phyloP scores from a whole-genome alignment of 2,113 vertebrate genomes.

The Charadrius vociferus region DNA sequence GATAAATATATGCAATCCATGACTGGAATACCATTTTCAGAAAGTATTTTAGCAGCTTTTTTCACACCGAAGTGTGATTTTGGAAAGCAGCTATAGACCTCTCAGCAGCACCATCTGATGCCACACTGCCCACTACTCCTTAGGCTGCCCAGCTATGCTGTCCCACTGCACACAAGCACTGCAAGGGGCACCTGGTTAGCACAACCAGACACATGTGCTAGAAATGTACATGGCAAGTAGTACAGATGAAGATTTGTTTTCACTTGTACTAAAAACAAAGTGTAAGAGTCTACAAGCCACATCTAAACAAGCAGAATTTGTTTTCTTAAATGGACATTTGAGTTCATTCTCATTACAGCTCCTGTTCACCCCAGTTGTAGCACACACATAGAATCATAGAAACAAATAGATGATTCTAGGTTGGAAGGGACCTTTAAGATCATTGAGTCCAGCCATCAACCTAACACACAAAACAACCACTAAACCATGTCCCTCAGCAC shows the following conservation, averaged over 20 bases:
- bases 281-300: not conserved
- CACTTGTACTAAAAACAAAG: not conserved
- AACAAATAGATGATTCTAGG: no score
- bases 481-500: no score
- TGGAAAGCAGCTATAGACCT: not conserved
- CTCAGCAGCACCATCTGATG: not conserved
- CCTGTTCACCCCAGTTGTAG: not conserved
- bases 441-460: no score
- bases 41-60: not conserved
- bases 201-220: rapidly evolving
- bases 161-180: not conserved
- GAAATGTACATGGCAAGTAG: not conserved
- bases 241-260: not conserved
- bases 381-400: not conserved
- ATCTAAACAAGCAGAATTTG: not conserved
- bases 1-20: not conserved
- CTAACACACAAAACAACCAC: no score
- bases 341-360: not conserved
- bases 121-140: not conserved
- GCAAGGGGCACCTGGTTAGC: not conserved
- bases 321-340: not conserved
- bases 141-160: not conserved
- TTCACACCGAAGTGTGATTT: not conserved
- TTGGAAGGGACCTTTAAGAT: no score
- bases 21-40: not conserved